Percentiles rank a stretch among this genome's conserved stretches.
phyloP scores from a whole-genome alignment of 2,888 invertebrate genomes.

The Apomyelois bistriatella region DNA sequence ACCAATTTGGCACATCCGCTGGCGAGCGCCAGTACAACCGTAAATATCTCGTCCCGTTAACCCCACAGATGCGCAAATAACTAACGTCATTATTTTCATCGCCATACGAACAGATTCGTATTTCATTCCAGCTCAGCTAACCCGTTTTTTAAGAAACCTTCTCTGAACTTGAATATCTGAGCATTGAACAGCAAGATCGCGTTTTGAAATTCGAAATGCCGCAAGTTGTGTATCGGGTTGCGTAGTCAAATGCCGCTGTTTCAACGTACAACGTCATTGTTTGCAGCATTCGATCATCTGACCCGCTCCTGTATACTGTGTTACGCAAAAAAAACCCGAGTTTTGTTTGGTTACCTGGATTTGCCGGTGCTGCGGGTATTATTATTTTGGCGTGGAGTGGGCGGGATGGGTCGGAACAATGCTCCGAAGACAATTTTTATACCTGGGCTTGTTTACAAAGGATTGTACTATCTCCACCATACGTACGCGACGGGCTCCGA shows the following conservation, averaged over 20 bases:
- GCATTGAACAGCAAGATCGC: slow-evolving; percentile 24
- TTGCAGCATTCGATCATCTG: slow-evolving; percentile 55
- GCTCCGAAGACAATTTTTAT: slow-evolving; percentile 56
- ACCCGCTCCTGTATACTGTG: slow-evolving; percentile 53
- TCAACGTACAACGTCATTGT: slow-evolving; percentile 52
- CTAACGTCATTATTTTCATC: slow-evolving; percentile 36
- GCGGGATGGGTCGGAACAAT: slow-evolving; percentile 62
- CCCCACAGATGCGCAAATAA: slow-evolving; percentile 40
- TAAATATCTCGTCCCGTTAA: slow-evolving; percentile 66
- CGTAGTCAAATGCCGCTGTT: slow-evolving; percentile 47
- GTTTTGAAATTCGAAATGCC: slow-evolving; percentile 21
- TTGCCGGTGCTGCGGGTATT: slow-evolving; percentile 38
- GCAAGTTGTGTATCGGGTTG: slow-evolving; percentile 38
- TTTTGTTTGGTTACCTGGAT: slow-evolving; percentile 68
- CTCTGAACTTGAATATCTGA: slow-evolving; percentile 23
- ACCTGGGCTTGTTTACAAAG: slow-evolving; percentile 73
- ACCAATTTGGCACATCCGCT: slow-evolving; percentile 78
- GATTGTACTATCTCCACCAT: slow-evolving; percentile 28
- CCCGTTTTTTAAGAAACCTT: slow-evolving; percentile 33
- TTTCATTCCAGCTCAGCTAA: slow-evolving; percentile 26
- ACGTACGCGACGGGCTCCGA: slow-evolving; percentile 47
- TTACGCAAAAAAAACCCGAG: slow-evolving; percentile 68
- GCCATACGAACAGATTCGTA: slow-evolving; percentile 33
- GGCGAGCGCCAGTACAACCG: slow-evolving; percentile 58
- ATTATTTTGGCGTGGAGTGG: slow-evolving; percentile 65